Percentiles rank a stretch among this genome's conserved stretches.
Evolutionary conservation across 2,113 vertebrate genomes (phyloP).

Genomic region (Cacatua alba): DNA sequence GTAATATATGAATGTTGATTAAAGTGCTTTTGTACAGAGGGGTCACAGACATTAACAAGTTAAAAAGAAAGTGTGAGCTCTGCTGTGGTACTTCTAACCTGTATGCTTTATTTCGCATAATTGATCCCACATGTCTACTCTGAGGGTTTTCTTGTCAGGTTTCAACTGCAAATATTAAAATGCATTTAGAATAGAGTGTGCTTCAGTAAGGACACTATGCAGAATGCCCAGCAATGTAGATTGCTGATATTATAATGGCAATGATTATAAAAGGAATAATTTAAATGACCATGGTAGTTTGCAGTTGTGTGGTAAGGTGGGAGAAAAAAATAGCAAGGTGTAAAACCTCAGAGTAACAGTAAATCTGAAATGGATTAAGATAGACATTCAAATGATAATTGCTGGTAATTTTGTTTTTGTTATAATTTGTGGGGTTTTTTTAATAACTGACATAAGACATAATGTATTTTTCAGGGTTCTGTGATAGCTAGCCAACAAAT

Average conservation of each 20-base stretch:
- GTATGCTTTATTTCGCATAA: slow-evolving; percentile 67
- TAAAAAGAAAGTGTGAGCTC: slow-evolving; percentile 83
- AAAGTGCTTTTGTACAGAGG: slow-evolving; percentile 87
- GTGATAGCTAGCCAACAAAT: slow-evolving; percentile 32
- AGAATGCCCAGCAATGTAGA: slow-evolving; percentile 45
- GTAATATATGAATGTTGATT: slow-evolving; percentile 85
- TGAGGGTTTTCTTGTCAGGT: slow-evolving; percentile 19
- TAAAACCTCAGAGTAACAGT: slow-evolving; percentile 40
- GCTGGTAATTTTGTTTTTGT: slow-evolving; percentile 75
- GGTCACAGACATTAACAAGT: slow-evolving; percentile 93
- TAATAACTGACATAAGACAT: slow-evolving; percentile 65
- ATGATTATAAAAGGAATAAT: slow-evolving; percentile 30
- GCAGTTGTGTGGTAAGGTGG: slow-evolving; percentile 28
- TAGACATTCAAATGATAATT: slow-evolving; percentile 74
- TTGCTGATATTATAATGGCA: slow-evolving; percentile 43
- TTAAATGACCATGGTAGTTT: slow-evolving; percentile 19
- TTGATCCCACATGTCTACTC: slow-evolving; percentile 78
- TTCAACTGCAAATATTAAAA: slow-evolving; percentile 56
- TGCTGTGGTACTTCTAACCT: slow-evolving; percentile 76
- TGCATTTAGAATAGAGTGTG: slow-evolving; percentile 8
- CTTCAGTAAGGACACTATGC: slow-evolving; percentile 36
- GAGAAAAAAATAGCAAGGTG: slow-evolving; percentile 28
- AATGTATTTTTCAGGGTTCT: slow-evolving; percentile 62
- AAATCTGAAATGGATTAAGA: slow-evolving; percentile 70
- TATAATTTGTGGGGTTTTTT: slow-evolving; percentile 67